Percentiles rank a stretch among this genome's conserved stretches.
Evolutionary conservation across 1,140 invertebrate species (phyloP).

Genomic region (Trialeurodes vaporariorum): DNA sequence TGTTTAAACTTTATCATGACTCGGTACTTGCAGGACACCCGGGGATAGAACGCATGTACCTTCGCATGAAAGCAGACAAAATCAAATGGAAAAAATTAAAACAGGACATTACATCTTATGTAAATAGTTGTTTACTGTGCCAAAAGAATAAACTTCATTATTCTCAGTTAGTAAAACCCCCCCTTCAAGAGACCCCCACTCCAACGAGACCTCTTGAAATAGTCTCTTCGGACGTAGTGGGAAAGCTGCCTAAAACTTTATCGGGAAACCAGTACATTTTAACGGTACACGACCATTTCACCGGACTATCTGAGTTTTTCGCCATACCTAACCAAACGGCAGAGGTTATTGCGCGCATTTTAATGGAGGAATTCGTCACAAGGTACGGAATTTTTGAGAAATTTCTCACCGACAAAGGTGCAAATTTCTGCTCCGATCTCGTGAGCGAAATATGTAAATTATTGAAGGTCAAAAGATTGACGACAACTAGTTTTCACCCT

Average conservation of each 20-base stretch:
- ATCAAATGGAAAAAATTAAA: neutral
- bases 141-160: neutral
- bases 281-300: conserved; percentile 32
- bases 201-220: neutral
- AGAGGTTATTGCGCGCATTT: conserved; percentile 24
- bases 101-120: neutral
- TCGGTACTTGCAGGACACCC: neutral
- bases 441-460: conserved; percentile 25
- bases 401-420: conserved; percentile 20
- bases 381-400: conserved; percentile 18
- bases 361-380: neutral
- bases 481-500: conserved; percentile 34
- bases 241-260: conserved; percentile 25
- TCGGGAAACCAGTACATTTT: conserved; percentile 31
- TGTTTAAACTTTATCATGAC: neutral
- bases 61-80: neutral
- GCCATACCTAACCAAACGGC: conserved; percentile 31
- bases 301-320: conserved; percentile 30
- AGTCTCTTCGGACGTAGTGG: conserved; percentile 26
- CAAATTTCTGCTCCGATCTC: conserved; percentile 11
- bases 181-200: neutral
- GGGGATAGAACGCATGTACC: neutral
- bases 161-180: neutral
- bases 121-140: neutral
- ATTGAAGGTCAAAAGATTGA: conserved; percentile 11